Evolutionary conservation across 2,888 invertebrate species (phyloP), one percentile per base, ranked within the genome.

Genomic region (Drosophila pseudotalamancana): DNA sequence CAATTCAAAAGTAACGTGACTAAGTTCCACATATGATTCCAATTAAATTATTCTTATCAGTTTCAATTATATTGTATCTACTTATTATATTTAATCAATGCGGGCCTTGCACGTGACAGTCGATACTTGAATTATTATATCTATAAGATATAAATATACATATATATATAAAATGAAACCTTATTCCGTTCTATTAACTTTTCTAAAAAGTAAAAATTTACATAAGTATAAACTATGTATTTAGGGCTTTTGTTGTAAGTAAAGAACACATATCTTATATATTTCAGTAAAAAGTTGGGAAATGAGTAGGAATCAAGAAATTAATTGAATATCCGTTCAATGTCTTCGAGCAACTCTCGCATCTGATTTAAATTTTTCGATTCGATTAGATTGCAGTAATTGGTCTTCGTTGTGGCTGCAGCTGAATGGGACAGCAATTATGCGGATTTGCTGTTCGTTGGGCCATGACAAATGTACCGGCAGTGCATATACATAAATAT

Each of bases 1-100:
- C 91, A 65, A 90, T 91, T 72, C 85, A 78, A 64, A 81, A 80
- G 60, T 72, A 61, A 39, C 12, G 6, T 3, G 6, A 37, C 46
- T 11, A 45, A 19, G n/a, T 40, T 14, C 5, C 6, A 40, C 14
- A 40, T 25, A 25, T 40, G 21, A 23, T 40, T 40, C 8, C 12
- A 21, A 21, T 19, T 19, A 4, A 14, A n/a, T n/a, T n/a, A n/a
- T n/a, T n/a, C n/a, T n/a, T n/a, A n/a, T n/a, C n/a, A n/a, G n/a
- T n/a, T n/a, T n/a, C n/a, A n/a, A 23, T 9, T 11, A n/a, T 29
- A 55, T 18, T 39, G 27, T 37, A 16, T 6, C 27, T 1, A 19
- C 12, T 12, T 23, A 8, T 40, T 21, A 40, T 42, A 4, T 51
- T 37, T 40, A 39, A 25, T 21, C 11, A 42, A 23, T 9, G 6